A percentile compares a stretch with the other conserved stretches of the same genome.
These are phyloP conservation scores for Drosophila incognita DNA, from an alignment of 2,888 invertebrate species.

Conservation along the genomic window DNA sequence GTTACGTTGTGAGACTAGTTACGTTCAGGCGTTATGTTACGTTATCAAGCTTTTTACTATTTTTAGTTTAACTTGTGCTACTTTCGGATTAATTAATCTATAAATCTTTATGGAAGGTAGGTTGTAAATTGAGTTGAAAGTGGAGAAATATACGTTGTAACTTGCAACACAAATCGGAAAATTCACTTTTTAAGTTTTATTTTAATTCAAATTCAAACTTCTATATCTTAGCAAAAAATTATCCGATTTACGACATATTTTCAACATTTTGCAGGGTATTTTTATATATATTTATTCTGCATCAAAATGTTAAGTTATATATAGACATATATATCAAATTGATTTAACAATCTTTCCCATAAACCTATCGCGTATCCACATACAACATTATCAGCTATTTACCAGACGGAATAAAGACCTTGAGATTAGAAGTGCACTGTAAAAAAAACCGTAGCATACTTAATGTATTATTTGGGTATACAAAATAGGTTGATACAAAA, in stretches of 20 bases:
- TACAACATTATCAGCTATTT: neutral
- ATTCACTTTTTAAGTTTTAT: neutral
- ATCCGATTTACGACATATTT: no score
- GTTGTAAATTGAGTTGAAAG: neutral
- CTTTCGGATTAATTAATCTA: neutral
- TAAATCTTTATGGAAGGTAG: neutral
- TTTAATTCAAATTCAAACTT: no score
- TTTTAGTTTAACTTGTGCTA: neutral
- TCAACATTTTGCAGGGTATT: no score
- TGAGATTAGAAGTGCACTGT: neutral
- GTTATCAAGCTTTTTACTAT: constrained; percentile 1
- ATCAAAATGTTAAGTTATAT: no score
- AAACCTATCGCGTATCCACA: neutral
- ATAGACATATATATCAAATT: neutral
- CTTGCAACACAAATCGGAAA: neutral
- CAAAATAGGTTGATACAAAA: no score
- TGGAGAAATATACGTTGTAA: neutral
- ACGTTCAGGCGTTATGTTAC: neutral
- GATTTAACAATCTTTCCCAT: neutral
- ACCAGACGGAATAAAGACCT: neutral
- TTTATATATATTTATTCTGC: no score
- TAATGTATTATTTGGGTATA: neutral
- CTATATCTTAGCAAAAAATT: no score
- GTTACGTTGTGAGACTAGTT: neutral
- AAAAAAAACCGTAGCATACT: constrained; percentile 11